Evolutionary conservation across 2,113 vertebrate species (phyloP).

Genomic region (Eulemur macaco): DNA sequence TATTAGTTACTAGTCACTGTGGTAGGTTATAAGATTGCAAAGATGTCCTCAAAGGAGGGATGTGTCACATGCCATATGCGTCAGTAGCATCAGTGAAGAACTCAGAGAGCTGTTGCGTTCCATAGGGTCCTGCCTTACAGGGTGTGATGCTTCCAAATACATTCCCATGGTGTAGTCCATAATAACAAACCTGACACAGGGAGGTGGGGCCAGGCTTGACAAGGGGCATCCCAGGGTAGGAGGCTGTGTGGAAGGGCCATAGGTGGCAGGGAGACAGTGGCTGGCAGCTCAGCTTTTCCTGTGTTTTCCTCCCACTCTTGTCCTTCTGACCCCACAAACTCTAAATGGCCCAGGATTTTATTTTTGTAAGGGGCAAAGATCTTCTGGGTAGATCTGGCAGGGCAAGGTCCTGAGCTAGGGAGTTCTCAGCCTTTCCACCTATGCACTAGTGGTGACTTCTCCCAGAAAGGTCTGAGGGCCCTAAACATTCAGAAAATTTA

Average conservation of each 20-base stretch:
- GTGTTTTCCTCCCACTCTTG: background rate
- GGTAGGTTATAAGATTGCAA: no score
- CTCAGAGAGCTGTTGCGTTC: background rate
- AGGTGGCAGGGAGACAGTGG: background rate
- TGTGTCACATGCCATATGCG: rapidly evolving
- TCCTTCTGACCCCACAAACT: background rate
- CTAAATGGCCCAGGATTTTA: background rate
- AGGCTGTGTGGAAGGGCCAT: background rate
- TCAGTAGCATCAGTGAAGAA: background rate
- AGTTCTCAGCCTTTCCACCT: background rate
- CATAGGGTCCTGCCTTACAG: background rate
- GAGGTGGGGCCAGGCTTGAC: background rate
- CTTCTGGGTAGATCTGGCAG: background rate
- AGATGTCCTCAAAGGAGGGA: no score
- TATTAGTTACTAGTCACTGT: background rate
- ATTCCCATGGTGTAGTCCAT: background rate
- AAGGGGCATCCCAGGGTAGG: no score
- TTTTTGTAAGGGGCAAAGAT: background rate
- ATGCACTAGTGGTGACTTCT: background rate
- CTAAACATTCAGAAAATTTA: background rate
- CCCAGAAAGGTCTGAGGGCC: background rate
- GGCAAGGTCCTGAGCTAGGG: background rate
- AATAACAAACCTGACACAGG: background rate
- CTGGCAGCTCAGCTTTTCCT: background rate
- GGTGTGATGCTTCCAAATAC: background rate